phyloP scores from a whole-genome alignment of 2,797 vertebrate genomes.

The Dromococcyx pavoninus region DNA sequence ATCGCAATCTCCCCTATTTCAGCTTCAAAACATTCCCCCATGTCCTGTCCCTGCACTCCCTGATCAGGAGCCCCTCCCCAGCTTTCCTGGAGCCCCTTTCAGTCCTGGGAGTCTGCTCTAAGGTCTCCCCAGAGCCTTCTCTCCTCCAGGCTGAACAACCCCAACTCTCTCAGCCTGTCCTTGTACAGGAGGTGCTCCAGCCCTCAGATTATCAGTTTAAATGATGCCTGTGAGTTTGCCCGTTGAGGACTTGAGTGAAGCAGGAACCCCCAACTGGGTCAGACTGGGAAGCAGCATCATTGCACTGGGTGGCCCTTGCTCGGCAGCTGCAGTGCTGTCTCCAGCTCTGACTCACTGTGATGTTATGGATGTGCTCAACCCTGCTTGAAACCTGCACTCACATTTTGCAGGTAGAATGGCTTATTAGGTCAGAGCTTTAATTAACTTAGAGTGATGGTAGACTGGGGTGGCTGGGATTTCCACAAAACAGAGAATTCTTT shows the following conservation, averaged over 20 bases:
- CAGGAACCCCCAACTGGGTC: not conserved
- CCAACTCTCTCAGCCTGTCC: too few relatives aligned
- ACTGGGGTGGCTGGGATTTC: not conserved
- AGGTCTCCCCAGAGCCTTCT: too few relatives aligned
- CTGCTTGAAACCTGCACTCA: not conserved
- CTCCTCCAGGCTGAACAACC: too few relatives aligned
- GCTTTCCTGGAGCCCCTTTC: too few relatives aligned
- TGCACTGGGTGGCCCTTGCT: not conserved
- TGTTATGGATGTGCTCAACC: fast-evolving
- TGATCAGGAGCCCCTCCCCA: too few relatives aligned
- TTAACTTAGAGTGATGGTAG: fast-evolving
- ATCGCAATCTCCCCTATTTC: too few relatives aligned
- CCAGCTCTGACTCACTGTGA: not conserved
- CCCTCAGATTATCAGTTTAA: not conserved
- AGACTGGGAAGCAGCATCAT: not conserved
- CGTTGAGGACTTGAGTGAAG: not conserved
- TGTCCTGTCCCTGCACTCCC: too few relatives aligned
- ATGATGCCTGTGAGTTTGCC: not conserved
- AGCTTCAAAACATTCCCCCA: too few relatives aligned
- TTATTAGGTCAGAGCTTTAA: not conserved
- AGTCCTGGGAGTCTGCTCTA: too few relatives aligned
- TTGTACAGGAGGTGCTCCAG: too few relatives aligned
- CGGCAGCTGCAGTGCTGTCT: fast-evolving
- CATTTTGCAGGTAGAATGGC: not conserved
- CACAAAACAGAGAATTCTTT: not conserved